phyloP scores from a whole-genome alignment of 2,113 vertebrate genomes.

The Anhinga anhinga region DNA sequence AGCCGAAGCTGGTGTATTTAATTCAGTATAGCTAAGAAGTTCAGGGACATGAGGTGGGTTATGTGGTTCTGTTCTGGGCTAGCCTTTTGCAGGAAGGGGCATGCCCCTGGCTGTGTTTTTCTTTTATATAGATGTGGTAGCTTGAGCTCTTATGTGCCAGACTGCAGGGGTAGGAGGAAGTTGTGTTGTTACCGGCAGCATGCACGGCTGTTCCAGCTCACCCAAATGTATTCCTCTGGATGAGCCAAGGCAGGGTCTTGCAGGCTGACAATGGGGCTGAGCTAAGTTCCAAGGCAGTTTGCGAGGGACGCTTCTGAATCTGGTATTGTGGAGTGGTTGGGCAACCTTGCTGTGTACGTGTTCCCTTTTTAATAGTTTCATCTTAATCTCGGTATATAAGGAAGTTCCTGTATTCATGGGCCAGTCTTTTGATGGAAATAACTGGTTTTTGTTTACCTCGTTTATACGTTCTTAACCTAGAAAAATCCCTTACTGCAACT shows the following conservation, averaged over 20 bases:
- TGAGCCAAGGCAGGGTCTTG: neutral
- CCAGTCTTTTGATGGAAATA: neutral
- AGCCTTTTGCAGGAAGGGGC: neutral
- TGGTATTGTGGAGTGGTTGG: neutral
- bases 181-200: rapidly evolving
- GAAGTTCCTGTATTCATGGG: neutral
- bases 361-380: neutral
- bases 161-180: neutral
- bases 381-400: neutral
- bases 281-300: neutral
- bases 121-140: neutral
- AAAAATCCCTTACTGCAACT: neutral
- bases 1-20: neutral
- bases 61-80: neutral
- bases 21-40: neutral
- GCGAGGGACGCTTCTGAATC: neutral
- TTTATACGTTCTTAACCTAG: neutral
- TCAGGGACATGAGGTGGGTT: neutral
- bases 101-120: neutral
- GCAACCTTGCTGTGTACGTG: neutral
- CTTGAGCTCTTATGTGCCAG: neutral
- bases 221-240: neutral
- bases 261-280: neutral
- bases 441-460: neutral
- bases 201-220: neutral